phyloP scores from a whole-genome alignment of 2,113 vertebrate species.

The Tringa solitaria region DNA sequence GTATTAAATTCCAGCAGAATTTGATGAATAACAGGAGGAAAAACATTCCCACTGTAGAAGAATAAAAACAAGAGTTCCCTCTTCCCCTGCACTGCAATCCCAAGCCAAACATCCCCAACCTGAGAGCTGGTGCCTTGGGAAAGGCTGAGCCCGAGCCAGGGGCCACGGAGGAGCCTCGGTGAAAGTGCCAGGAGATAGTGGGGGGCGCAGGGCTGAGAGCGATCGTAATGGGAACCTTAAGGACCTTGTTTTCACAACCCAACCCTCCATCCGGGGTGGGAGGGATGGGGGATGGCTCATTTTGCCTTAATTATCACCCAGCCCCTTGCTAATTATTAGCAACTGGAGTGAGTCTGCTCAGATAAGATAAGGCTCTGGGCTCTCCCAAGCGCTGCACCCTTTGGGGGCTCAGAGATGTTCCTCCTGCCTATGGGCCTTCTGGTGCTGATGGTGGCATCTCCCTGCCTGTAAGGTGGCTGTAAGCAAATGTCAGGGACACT shows the following conservation, averaged over 20 bases:
- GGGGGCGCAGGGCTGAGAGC: background rate
- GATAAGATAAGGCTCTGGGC: slow-evolving; percentile 3
- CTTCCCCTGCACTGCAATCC: background rate
- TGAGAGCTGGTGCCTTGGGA: background rate
- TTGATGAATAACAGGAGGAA: slow-evolving; percentile 68
- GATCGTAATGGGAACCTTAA: background rate
- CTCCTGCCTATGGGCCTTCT: background rate
- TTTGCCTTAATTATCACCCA: slow-evolving; percentile 45
- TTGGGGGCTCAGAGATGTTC: background rate
- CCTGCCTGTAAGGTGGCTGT: background rate
- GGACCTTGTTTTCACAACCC: background rate
- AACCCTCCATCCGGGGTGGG: background rate
- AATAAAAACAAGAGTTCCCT: slow-evolving; percentile 35
- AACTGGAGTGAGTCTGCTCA: background rate
- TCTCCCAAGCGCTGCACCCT: background rate
- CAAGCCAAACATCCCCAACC: background rate
- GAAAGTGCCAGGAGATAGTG: background rate
- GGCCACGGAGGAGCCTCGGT: fast-evolving
- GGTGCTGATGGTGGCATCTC: background rate
- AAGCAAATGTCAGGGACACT: background rate
- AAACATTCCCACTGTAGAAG: slow-evolving; percentile 41
- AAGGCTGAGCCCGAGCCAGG: background rate
- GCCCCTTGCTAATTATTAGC: slow-evolving; percentile 23
- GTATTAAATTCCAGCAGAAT: slow-evolving; percentile 63
- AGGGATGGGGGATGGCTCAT: background rate